Base-by-base conservation (phyloP, 2,113 vertebrate genomes). In the Callaeas wilsoni region DNA sequence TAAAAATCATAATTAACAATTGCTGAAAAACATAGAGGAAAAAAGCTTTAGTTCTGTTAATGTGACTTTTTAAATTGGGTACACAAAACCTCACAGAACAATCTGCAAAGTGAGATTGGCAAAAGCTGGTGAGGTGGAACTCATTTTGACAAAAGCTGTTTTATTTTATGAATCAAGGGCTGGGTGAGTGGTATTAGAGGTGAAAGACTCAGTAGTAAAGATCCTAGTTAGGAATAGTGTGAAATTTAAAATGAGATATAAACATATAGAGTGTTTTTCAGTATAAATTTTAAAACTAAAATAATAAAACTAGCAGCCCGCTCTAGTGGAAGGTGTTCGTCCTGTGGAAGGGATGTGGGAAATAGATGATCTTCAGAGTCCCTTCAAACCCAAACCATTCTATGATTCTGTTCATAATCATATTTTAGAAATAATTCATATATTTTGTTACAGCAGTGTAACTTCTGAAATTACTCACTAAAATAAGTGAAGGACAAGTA, bases 401-500 rank as follows among this genome's bases (percentile, higher is more conserved):
- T 56, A 8, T 49, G 35, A 22, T 49, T 56, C 42, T 42, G 13
- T 71, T 83, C 55, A 33, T 35, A 57, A 63, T 42, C 1, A 1
- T 53, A 5, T 60, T 77, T 39, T 57, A 75, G 42, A 82, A 82
- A 50, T 23, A 56, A 74, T 88, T 91, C 4, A 35, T 37, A 2
- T 76, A 30, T 70, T 81, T 90, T 6, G 22, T 60, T 52, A 10
- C 9, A 46, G 5, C 41, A 64, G 27, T 91, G 87, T 52, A 32
- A 27, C 80, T 83, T 96, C 95, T 84, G 12, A 50, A 90, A 85
- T 44, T 83, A n/a, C 27, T 60, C 46, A 75, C 63, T 91, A 82
- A 80, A 95, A 86, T 87, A 62, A 60, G 32, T 33, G 16, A 82
- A 91, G 56, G 83, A 79, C 60, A 87, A 96, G 87, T 76, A 62